Percentiles rank a stretch among this genome's conserved stretches.
Evolutionary conservation across 2,113 vertebrate genomes (phyloP).

Genomic region (Pluvialis apricaria): DNA sequence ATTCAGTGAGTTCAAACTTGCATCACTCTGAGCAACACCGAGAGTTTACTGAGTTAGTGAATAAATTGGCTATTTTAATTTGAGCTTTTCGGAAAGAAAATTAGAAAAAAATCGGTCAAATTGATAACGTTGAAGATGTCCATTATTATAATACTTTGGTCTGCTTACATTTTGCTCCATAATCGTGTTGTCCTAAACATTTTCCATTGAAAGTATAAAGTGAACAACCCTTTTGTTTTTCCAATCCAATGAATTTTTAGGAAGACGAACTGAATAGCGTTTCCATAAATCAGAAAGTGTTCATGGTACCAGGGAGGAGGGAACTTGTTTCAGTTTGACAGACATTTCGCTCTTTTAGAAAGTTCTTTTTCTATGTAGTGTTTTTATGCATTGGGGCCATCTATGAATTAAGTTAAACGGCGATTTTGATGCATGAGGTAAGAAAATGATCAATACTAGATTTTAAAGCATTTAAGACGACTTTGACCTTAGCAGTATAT

Average conservation of each 20-base stretch:
- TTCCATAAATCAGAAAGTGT: neutral
- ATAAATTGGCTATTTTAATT: neutral
- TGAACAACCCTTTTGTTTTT: neutral
- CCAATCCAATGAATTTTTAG: neutral
- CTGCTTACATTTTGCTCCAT: neutral
- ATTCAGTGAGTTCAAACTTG: neutral
- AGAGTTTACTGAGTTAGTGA: neutral
- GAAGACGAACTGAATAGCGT: neutral
- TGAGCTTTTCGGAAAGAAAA: neutral
- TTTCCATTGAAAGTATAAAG: neutral
- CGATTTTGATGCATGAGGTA: neutral
- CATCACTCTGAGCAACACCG: neutral
- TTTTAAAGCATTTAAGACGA: constrained; percentile 4
- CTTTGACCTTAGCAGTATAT: neutral
- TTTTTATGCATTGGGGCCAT: neutral
- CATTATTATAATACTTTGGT: neutral
- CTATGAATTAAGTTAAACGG: neutral
- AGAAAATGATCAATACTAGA: neutral
- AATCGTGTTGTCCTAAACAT: neutral
- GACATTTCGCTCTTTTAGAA: neutral
- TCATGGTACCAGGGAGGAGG: neutral
- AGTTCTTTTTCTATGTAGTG: neutral
- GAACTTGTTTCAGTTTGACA: neutral
- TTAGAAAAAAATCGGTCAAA: neutral
- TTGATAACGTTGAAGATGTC: neutral